Evolutionary conservation across 2,888 invertebrate genomes (phyloP).

Genomic region (Cyrtodaria siliqua): DNA sequence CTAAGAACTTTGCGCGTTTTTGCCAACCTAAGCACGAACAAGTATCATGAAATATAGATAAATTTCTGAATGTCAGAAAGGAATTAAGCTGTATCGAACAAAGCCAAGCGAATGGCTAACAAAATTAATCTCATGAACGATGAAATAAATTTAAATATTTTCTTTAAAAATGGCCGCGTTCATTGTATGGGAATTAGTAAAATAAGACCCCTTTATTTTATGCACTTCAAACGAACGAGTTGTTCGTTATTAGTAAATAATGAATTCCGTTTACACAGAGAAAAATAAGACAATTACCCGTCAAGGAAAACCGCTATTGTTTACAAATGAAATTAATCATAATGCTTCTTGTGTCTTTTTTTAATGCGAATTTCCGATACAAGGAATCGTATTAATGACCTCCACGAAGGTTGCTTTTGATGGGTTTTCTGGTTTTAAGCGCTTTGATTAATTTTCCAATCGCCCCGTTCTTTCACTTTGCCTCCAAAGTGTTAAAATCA

Average conservation of each 20-base stretch:
- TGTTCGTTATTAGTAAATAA: slow-evolving; percentile 34
- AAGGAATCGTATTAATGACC: neutral
- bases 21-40: no score
- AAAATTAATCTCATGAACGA: no score
- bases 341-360: neutral
- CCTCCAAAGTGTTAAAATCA: slow-evolving; percentile 32
- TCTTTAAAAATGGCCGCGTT: no score
- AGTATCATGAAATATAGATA: no score
- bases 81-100: no score
- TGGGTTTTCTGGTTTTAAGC: neutral
- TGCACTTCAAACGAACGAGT: slow-evolving; percentile 21
- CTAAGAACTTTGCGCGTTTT: no score
- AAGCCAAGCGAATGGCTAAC: no score
- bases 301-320: slow-evolving; percentile 15
- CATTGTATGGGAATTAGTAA: no score
- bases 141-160: no score
- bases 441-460: slow-evolving; percentile 6
- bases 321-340: slow-evolving; percentile 20
- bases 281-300: slow-evolving; percentile 10
- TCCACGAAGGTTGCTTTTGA: neutral
- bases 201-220: no score
- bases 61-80: no score
- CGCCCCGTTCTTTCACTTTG: neutral
- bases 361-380: neutral
- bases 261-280: slow-evolving; percentile 13